Percentiles rank a stretch among this genome's conserved stretches.
These are phyloP conservation scores for Drosophila longiperda DNA, from an alignment of 2,888 invertebrate genomes.

Conservation along the genomic window DNA sequence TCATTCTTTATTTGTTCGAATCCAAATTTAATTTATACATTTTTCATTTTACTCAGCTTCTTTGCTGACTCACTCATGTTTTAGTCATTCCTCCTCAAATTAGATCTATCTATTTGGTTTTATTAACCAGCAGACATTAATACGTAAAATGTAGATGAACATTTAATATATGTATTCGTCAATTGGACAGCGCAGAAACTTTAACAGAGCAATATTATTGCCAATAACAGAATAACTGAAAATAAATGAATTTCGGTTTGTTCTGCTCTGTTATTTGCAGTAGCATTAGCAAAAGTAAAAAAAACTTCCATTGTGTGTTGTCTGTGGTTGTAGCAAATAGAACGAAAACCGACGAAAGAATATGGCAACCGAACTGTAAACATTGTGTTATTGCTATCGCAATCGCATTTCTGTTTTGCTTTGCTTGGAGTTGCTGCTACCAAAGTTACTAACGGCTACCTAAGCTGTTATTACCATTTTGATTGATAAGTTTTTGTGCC, in stretches of 20 bases:
- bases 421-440: neutral
- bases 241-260: neutral
- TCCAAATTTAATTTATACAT: neutral
- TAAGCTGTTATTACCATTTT: neutral
- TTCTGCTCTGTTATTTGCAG: neutral
- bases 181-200: neutral
- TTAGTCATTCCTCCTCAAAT: slow-evolving; percentile 5
- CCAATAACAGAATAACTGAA: neutral
- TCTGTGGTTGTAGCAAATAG: neutral
- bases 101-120: neutral
- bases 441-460: neutral
- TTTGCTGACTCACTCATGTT: neutral
- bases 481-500: neutral
- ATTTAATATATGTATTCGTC: neutral
- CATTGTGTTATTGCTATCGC: neutral
- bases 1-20: neutral
- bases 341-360: neutral
- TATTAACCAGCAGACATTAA: neutral
- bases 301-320: neutral
- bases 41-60: neutral
- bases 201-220: neutral
- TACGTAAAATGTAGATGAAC: neutral
- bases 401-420: neutral
- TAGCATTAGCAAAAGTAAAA: neutral
- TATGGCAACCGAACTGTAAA: neutral